A percentile compares a stretch with the other conserved stretches of the same genome.
These are phyloP conservation scores for Parnassius smintheus DNA, from an alignment of 2,888 invertebrate genomes.

Conservation along the genomic window DNA sequence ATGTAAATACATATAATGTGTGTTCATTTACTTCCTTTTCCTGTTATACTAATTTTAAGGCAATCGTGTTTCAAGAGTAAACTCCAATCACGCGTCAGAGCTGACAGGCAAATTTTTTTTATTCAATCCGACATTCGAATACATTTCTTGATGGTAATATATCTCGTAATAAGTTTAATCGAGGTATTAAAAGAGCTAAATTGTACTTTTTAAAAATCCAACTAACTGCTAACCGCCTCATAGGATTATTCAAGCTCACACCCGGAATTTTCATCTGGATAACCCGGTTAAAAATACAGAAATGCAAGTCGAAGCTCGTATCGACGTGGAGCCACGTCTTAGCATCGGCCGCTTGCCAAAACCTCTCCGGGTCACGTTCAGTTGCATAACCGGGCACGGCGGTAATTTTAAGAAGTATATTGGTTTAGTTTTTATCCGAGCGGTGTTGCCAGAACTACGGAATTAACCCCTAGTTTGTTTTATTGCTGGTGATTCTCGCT, in stretches of 20 bases:
- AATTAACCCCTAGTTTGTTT: slow-evolving; percentile 56
- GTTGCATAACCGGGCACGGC: slow-evolving; percentile 54
- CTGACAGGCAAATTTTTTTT: too few relatives aligned
- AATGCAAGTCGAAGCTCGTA: slow-evolving; percentile 38
- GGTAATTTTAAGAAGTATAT: slow-evolving; percentile 71
- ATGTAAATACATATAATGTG: too few relatives aligned
- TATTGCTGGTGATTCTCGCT: slow-evolving; percentile 41
- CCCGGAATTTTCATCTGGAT: slow-evolving; percentile 22
- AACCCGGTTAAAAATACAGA: slow-evolving; percentile 35
- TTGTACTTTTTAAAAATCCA: slow-evolving; percentile 14
- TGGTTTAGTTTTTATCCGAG: slow-evolving; percentile 71
- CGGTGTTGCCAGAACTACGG: slow-evolving; percentile 53
- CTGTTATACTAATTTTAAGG: too few relatives aligned
- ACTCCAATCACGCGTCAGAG: too few relatives aligned
- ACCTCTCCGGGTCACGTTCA: slow-evolving; percentile 54
- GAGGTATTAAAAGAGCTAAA: neutral
- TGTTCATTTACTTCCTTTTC: too few relatives aligned
- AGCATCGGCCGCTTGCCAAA: slow-evolving; percentile 57
- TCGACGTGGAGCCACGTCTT: slow-evolving; percentile 38
- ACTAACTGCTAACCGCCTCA: slow-evolving; percentile 17
- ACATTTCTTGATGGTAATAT: too few relatives aligned
- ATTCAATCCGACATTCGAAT: too few relatives aligned
- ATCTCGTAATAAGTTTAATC: too few relatives aligned
- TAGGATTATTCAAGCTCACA: slow-evolving; percentile 21
- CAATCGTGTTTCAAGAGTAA: too few relatives aligned